Percentiles rank a stretch among this genome's conserved stretches.
Conservation (phyloP, 1,140 invertebrate species). For the Adoxophyes honmai region DNA sequence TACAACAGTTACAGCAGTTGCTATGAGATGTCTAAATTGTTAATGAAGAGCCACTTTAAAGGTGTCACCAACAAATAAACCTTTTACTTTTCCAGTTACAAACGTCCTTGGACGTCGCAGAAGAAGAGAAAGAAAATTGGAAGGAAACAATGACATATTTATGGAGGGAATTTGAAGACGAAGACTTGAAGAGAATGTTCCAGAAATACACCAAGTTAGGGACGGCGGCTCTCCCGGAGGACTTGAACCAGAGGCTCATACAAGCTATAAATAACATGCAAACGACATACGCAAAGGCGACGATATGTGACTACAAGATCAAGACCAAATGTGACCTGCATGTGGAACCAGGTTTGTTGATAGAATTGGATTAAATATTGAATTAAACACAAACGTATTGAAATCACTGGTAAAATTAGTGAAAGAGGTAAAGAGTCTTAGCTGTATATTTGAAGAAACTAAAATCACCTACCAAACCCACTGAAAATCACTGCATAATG, state of each 20-base stretch:
- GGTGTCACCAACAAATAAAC: too few species aligned
- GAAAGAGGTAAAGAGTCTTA: too few species aligned
- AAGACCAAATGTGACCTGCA: slow-evolving; percentile 83
- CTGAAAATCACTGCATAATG: too few species aligned
- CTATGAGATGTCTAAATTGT: too few species aligned
- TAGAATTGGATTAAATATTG: too few species aligned
- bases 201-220: slow-evolving; percentile 82
- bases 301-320: slow-evolving; percentile 85
- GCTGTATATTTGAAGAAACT: too few species aligned
- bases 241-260: slow-evolving; percentile 80
- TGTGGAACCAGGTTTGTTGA: slow-evolving; percentile 83
- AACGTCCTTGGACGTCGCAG: slow-evolving; percentile 61
- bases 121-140: slow-evolving; percentile 74
- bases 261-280: slow-evolving; percentile 85
- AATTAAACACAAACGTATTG: too few species aligned
- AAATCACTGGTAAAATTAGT: too few species aligned
- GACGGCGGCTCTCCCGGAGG: slow-evolving; percentile 82
- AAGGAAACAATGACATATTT: slow-evolving; percentile 79
- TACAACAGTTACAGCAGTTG: too few species aligned
- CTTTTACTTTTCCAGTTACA: slow-evolving; percentile 65
- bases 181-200: slow-evolving; percentile 81
- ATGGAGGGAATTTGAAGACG: slow-evolving; percentile 80
- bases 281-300: slow-evolving; percentile 87
- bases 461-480: too few species aligned
- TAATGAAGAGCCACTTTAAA: too few species aligned